Evolutionary conservation across 2,113 vertebrate genomes (phyloP).

Genomic region (Anhinga rufa): DNA sequence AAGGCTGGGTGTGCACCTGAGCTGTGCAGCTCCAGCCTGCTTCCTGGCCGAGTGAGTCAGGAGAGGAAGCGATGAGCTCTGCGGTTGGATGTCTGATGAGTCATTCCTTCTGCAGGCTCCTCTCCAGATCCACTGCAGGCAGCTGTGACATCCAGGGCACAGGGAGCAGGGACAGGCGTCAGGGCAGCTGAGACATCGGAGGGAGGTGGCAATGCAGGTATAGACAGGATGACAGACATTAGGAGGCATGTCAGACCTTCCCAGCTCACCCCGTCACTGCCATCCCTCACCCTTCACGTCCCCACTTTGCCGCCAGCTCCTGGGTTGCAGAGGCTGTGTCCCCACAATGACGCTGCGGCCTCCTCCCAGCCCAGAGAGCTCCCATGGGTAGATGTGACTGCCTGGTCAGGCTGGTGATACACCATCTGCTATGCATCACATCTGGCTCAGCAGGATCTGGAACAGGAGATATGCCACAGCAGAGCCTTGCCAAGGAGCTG

Average conservation of each 20-base stretch:
- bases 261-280: neutral
- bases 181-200: neutral
- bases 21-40: neutral
- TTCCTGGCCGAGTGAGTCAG: neutral
- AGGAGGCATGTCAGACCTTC: neutral
- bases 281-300: neutral
- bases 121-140: neutral
- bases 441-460: neutral
- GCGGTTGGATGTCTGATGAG: neutral
- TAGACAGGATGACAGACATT: neutral
- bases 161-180: neutral
- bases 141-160: neutral
- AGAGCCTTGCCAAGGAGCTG: neutral
- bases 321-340: accelerated
- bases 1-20: neutral
- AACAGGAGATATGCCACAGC: neutral
- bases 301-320: neutral
- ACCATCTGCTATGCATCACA: neutral
- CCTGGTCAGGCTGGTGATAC: neutral
- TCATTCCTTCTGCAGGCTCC: neutral
- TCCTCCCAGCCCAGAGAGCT: neutral
- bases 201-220: neutral
- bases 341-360: neutral
- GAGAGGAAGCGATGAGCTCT: neutral
- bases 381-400: neutral